These are phyloP conservation scores for Cuniculus paca DNA, from an alignment of 2,797 vertebrate genomes.

Conservation along the genomic window DNA sequence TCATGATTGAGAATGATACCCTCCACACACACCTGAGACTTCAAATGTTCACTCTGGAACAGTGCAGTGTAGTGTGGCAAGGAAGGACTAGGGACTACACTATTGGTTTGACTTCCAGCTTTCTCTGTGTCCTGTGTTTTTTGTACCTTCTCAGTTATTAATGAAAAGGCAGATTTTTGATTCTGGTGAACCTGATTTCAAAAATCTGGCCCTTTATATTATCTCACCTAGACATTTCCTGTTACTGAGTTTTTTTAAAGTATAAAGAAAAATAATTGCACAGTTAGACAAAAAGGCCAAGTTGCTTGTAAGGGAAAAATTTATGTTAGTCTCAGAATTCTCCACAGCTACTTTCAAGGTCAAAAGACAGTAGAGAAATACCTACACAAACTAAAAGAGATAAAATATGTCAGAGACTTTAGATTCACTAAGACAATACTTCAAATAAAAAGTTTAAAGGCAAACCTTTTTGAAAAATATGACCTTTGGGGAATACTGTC, in stretches of 20 bases:
- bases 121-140: background rate
- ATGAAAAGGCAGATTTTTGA: background rate
- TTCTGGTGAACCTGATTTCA: background rate
- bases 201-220: background rate
- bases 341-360: background rate
- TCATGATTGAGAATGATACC: background rate
- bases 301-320: background rate
- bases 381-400: background rate
- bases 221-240: background rate
- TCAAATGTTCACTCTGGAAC: rapidly evolving
- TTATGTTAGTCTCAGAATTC: background rate
- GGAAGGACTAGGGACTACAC: background rate
- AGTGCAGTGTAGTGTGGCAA: rapidly evolving
- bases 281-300: background rate
- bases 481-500: background rate
- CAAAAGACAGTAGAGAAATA: background rate
- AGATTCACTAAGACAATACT: background rate
- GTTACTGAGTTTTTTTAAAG: background rate
- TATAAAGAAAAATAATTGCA: background rate
- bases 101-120: background rate
- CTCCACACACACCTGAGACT: rapidly evolving
- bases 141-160: background rate
- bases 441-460: background rate
- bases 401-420: background rate
- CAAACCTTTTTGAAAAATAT: background rate